phyloP scores from a whole-genome alignment of 2,888 invertebrate species.

The Epicampocera succincta region DNA sequence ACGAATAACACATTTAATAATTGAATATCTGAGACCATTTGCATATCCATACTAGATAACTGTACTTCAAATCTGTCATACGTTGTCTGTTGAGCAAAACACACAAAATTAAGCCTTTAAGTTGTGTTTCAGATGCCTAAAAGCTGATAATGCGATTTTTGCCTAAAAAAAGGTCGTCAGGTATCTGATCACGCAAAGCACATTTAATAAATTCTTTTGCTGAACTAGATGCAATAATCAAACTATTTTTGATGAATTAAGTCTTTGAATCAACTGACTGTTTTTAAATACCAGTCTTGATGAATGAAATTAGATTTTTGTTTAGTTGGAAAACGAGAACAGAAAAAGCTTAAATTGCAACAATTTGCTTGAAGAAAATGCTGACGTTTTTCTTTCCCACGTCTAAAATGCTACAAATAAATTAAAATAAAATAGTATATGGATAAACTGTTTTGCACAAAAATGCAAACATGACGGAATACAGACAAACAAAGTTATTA shows the following conservation, averaged over 20 bases:
- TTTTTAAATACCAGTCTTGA: conserved; percentile 16
- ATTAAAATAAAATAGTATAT: background rate
- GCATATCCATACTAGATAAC: background rate
- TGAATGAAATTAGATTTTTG: conserved; percentile 41
- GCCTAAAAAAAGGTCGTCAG: too few relatives aligned
- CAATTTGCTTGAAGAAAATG: conserved; percentile 42
- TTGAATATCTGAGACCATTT: background rate
- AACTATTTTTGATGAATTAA: background rate
- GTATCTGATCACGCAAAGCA: too few relatives aligned
- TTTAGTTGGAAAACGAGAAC: conserved; percentile 32
- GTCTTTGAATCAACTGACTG: background rate
- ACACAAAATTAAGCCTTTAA: too few relatives aligned
- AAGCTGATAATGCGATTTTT: too few relatives aligned
- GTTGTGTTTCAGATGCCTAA: too few relatives aligned
- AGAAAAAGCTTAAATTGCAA: conserved; percentile 46
- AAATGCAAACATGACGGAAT: background rate
- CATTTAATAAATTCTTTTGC: too few relatives aligned
- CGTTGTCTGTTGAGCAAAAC: too few relatives aligned
- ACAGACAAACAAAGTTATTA: too few relatives aligned
- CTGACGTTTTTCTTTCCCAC: conserved; percentile 62
- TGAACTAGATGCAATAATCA: too few relatives aligned
- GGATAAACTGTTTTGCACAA: conserved; percentile 18
- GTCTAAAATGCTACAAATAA: conserved; percentile 37
- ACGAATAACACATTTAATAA: background rate
- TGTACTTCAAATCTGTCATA: too few relatives aligned